These are phyloP conservation scores for Bilobella aurantiaca DNA, from an alignment of 1,140 invertebrate species.

Conservation along the genomic window DNA sequence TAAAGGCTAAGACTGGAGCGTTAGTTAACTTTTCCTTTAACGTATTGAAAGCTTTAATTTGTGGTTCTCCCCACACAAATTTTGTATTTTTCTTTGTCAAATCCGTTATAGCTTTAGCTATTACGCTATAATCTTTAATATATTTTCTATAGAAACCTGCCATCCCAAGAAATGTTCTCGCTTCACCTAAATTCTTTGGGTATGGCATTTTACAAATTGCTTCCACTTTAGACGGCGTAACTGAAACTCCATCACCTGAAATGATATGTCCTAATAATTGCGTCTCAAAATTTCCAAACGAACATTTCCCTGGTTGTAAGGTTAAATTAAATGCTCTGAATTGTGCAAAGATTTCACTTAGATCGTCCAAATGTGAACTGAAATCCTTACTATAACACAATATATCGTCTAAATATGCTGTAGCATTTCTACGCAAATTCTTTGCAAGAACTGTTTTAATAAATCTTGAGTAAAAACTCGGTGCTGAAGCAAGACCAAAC, in stretches of 20 bases:
- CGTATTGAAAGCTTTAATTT: slow-evolving; percentile 1
- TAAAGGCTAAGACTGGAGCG: neutral
- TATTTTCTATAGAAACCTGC: slow-evolving; percentile 9
- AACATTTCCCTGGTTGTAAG: slow-evolving; percentile 39
- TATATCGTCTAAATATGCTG: slow-evolving; percentile 37
- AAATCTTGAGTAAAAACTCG: too few species aligned
- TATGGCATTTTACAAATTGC: slow-evolving; percentile 16
- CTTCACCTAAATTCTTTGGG: slow-evolving; percentile 11
- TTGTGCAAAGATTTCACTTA: slow-evolving; percentile 36
- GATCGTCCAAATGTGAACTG: slow-evolving; percentile 37
- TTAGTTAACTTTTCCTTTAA: slow-evolving; percentile 3
- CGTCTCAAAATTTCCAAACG: slow-evolving; percentile 36
- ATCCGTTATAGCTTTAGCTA: slow-evolving; percentile 25
- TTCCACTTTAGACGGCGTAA: slow-evolving; percentile 27
- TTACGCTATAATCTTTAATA: slow-evolving; percentile 5
- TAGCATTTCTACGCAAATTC: too few species aligned
- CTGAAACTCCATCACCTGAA: slow-evolving; percentile 37
- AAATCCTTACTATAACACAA: slow-evolving; percentile 35
- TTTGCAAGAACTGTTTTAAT: too few species aligned
- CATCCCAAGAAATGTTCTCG: slow-evolving; percentile 14
- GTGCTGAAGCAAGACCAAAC: too few species aligned
- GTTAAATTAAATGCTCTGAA: slow-evolving; percentile 36
- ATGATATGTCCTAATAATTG: slow-evolving; percentile 40
- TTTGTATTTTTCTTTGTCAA: slow-evolving; percentile 18
- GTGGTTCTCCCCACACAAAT: neutral